Evolutionary conservation across 2,113 vertebrate genomes (phyloP), one percentile per base, ranked within the genome.

Genomic region (Embiotoca jacksoni): DNA sequence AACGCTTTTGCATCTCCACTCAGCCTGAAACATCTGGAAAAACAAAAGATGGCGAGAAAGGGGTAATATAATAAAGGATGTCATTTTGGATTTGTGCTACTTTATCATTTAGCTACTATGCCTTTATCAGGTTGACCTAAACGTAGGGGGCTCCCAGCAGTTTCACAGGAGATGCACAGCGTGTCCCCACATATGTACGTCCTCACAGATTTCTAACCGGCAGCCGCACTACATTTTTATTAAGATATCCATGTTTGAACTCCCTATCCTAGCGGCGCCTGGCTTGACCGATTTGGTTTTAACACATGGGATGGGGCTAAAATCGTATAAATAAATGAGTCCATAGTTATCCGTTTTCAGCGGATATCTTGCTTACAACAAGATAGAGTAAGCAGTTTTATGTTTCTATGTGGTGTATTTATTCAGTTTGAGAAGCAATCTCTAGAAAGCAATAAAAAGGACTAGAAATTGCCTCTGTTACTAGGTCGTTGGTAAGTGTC

Each of bases 1-100:
- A 83, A 91, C 56, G 72, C 78, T 88, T 85, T 91, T 79, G 84
- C 67, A 83, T 90, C 74, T 85, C 47, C 49, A 75, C 60, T 83
- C 63, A 41, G 46, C 61, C 83, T 74, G 67, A 90, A 86, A 86
- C 67, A 81, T 84, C 66, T 70, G 54, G 58, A 70, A 72, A 83
- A 89, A 81, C 60, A 87, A 80, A 69, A 49, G 56, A 49, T 58
- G 11, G 30, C 50, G 69, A 69, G 37, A 80, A 62, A 54, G 41
- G 11, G 68, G 54, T 78, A 53, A 62, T 72, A 56, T 6, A 81
- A 73, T 57, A 63, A 62, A 83, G 62, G 50, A 7, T 49, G n/a
- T 3, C 37, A 69, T 83, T 88, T 73, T 72, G 60, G 69, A 82
- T 61, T 64, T 56, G 41, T 64, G 23, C 54, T 59, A 30, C 82